These are phyloP conservation scores for Calameuta pallipes DNA, from an alignment of 2,888 invertebrate genomes.

Conservation along the genomic window DNA sequence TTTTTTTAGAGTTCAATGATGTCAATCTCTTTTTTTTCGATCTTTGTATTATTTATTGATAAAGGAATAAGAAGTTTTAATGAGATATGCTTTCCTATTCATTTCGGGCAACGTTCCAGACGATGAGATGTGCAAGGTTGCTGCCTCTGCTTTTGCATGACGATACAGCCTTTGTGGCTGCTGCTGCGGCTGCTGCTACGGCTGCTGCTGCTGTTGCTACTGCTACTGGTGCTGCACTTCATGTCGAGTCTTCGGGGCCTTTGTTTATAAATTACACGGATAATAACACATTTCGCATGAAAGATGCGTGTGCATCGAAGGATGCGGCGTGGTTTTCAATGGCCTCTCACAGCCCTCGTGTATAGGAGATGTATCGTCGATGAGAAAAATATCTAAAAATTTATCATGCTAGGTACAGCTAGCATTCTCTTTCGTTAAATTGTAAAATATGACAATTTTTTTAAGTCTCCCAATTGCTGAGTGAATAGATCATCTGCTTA, in stretches of 20 bases:
- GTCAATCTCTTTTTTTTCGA: neutral
- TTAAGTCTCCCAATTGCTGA: neutral
- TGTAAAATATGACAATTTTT: too few species aligned
- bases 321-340: neutral
- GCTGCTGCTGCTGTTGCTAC: neutral
- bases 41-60: neutral
- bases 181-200: neutral
- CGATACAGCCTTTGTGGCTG: neutral
- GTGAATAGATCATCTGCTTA: neutral
- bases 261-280: neutral
- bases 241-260: neutral
- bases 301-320: neutral
- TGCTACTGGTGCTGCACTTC: neutral
- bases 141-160: neutral
- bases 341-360: neutral
- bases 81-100: neutral
- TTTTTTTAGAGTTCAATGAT: slow-evolving; percentile 20
- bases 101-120: neutral
- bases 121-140: neutral
- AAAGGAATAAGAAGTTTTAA: neutral
- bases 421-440: too few species aligned
- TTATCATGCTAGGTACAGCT: neutral
- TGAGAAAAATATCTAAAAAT: neutral
- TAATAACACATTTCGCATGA: neutral
- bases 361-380: neutral